Evolutionary conservation across 2,113 vertebrate genomes (phyloP), one percentile per base, ranked within the genome.

Genomic region (Pyrgilauda ruficollis): DNA sequence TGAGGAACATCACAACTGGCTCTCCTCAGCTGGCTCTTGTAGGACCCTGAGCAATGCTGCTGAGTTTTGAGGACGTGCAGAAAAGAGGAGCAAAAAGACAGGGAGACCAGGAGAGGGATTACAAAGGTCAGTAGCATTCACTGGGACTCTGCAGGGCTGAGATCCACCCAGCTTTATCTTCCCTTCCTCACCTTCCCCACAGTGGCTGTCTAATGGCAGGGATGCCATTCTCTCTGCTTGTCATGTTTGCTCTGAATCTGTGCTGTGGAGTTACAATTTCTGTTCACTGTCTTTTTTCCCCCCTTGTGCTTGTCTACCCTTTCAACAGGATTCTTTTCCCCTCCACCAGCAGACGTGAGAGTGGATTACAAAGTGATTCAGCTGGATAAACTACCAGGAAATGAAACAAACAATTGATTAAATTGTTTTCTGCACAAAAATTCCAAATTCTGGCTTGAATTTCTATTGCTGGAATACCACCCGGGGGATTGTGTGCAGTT

Each of bases 341-440:
- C 19, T 47, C n/a, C 2, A 4, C 35, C 47, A 62, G 50, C 2
- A 3, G 56, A 89, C 0, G 0, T 74, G 47, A 87, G 46, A 82
- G 53, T 24, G 44, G 66, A 61, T 80, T 90, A 17, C 41, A 58
- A 79, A 88, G 43, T 0, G 0, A 76, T 64, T 70, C 50, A 53
- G 23, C 46, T 77, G 50, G 22, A 79, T 69, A 90, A 93, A 26
- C n/a, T 39, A n/a, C 63, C 75, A 95, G 47, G 46, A 93, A 88
- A 73, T 23, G 39, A 90, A 85, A 73, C 30, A 89, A 80, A 55
- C 56, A 81, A 81, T 58, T 50, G 73, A 84, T 72, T 91, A 85
- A 76, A 53, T 63, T 87, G 50, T 90, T 90, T 91, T 88, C 67
- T 85, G 53, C 31, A 21, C 30, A 82, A 77, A 76, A 85, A 20